Conservation (phyloP, 2,797 vertebrate species). For the Loriculus beryllinus region DNA sequence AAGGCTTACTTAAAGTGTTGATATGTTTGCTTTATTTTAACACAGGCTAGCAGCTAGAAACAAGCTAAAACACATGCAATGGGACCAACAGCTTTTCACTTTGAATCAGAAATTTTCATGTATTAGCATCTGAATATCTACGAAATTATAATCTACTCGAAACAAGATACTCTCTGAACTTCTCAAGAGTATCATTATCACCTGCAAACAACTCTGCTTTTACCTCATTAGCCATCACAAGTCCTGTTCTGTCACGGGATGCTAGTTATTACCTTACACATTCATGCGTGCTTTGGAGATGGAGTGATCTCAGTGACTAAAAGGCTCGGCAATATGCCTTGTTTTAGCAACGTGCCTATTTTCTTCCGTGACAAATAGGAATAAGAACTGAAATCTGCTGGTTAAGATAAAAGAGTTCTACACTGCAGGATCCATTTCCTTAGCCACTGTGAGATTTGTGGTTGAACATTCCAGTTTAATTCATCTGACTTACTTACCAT, state of each 20-base stretch:
- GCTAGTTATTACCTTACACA: not conserved
- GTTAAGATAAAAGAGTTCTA: not conserved
- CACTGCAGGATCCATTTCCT: not conserved
- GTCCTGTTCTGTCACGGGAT: not conserved
- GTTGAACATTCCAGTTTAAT: not conserved
- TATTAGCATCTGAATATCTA: not conserved
- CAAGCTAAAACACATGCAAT: not conserved
- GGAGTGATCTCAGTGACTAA: not conserved
- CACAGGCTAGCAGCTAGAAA: not conserved
- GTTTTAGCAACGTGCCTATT: not conserved
- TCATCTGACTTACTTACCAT: constrained; percentile 77
- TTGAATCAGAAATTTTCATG: not conserved
- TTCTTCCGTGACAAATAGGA: not conserved
- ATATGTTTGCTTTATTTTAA: not conserved
- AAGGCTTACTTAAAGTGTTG: not conserved
- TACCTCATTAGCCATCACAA: not conserved
- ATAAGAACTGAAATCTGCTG: not conserved
- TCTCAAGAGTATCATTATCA: not conserved
- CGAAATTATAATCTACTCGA: not conserved
- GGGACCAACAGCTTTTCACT: not conserved
- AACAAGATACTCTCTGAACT: not conserved
- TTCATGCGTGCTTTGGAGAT: not conserved
- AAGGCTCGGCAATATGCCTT: not conserved
- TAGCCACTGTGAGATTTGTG: not conserved
- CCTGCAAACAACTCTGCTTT: not conserved